Conservation (phyloP, 1,140 invertebrate species). For the Conopomorpha cramerella region DNA sequence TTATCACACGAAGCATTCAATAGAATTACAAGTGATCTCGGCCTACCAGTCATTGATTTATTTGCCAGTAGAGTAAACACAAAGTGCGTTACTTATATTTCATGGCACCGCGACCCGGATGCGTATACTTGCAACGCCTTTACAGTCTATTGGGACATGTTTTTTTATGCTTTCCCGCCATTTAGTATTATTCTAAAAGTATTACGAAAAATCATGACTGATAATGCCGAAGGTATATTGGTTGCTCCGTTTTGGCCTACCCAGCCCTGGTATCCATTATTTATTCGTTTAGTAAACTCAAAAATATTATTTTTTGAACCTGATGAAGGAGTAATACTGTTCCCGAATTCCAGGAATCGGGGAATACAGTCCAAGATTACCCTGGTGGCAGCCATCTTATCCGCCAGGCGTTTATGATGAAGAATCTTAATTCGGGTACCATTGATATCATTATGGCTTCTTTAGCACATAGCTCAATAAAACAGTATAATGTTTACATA, state of each 20-base stretch:
- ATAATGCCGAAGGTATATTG: constrained; percentile 4
- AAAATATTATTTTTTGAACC: constrained; percentile 1
- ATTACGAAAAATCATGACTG: constrained; percentile 1
- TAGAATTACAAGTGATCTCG: background rate
- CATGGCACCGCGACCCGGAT: constrained; percentile 5
- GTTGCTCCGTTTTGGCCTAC: constrained; percentile 4
- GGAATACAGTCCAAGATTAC: constrained; percentile 4
- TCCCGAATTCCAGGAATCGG: constrained; percentile 3
- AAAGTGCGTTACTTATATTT: constrained; percentile 4
- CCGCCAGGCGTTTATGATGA: constrained; percentile 1
- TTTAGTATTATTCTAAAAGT: constrained; percentile 3
- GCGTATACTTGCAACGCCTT: constrained; percentile 3
- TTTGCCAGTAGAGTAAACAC: constrained; percentile 3
- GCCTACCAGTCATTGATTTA: constrained; percentile 4
- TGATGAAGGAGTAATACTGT: constrained; percentile 1
- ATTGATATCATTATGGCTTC: constrained; percentile 1
- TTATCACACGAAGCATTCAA: constrained; percentile 4
- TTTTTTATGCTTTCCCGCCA: constrained; percentile 5
- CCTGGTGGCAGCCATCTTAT: constrained; percentile 5
- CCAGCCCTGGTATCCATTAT: constrained; percentile 2
- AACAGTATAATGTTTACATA: background rate
- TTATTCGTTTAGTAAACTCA: background rate
- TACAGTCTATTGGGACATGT: constrained; percentile 1
- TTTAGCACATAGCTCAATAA: background rate
- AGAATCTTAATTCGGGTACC: background rate